These are phyloP conservation scores for Lepidocyrtinus sp. DNA, from an alignment of 2,888 invertebrate species.

Conservation along the genomic window DNA sequence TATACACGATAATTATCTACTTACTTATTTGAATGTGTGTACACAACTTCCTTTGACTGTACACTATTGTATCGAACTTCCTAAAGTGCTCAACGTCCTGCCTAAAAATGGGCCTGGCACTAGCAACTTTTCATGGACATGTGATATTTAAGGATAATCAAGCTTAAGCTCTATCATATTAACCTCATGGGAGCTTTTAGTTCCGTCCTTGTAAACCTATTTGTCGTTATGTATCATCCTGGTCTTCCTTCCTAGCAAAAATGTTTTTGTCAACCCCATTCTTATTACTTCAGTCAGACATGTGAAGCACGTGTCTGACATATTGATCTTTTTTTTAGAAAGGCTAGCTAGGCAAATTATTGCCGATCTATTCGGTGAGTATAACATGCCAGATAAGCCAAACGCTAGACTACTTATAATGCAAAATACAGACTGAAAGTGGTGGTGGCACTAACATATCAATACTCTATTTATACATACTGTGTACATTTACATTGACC, in stretches of 20 bases:
- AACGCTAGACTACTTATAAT: too few relatives aligned
- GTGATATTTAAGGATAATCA: slow-evolving; percentile 9
- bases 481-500: too few relatives aligned
- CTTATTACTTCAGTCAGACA: background rate
- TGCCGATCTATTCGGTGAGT: too few relatives aligned
- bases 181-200: slow-evolving; percentile 12
- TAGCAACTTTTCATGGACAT: slow-evolving; percentile 12
- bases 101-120: background rate
- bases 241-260: background rate
- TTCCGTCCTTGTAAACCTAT: slow-evolving; percentile 1
- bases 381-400: too few relatives aligned
- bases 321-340: background rate
- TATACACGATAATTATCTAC: too few relatives aligned
- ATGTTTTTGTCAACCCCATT: slow-evolving; percentile 1
- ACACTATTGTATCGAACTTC: background rate
- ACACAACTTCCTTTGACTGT: too few relatives aligned
- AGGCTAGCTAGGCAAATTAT: too few relatives aligned
- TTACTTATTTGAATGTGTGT: too few relatives aligned
- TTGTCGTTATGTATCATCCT: too few relatives aligned
- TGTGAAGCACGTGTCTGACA: background rate
- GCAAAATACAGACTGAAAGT: too few relatives aligned
- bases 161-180: slow-evolving; percentile 13
- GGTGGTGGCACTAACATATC: too few relatives aligned
- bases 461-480: too few relatives aligned
- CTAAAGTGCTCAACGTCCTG: background rate